Conservation (phyloP, 2,797 vertebrate genomes). For the Cirrhinus molitorella region DNA sequence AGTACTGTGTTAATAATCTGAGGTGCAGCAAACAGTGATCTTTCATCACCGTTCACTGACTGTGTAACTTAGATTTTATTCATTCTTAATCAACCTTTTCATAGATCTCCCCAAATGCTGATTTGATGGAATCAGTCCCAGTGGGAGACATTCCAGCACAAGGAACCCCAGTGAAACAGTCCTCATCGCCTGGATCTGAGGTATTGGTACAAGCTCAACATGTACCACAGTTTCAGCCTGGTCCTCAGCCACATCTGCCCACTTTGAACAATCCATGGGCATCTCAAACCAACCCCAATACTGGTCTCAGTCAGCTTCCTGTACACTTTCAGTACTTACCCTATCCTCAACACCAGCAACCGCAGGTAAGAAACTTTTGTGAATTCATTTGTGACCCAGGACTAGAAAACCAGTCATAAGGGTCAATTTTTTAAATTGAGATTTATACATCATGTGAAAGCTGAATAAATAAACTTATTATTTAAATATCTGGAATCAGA, state of each 20-base stretch:
- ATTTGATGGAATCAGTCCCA: not conserved
- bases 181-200: not conserved
- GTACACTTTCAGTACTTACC: slow-evolving; percentile 48
- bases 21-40: not conserved
- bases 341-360: not conserved
- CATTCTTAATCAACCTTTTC: not conserved
- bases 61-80: not conserved
- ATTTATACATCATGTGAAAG: no score
- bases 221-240: slow-evolving; percentile 61
- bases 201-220: not conserved
- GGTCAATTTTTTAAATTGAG: no score
- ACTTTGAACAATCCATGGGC: slow-evolving; percentile 45
- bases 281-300: slow-evolving; percentile 48
- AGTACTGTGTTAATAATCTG: not conserved
- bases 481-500: no score
- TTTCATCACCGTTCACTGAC: not conserved
- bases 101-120: not conserved
- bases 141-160: not conserved
- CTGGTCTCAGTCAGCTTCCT: slow-evolving; percentile 62
- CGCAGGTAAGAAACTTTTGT: not conserved
- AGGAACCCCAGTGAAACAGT: not conserved
- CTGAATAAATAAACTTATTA: no score
- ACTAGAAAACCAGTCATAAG: no score
- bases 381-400: no score
- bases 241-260: slow-evolving; percentile 51